phyloP scores from a whole-genome alignment of 2,888 invertebrate species.

The Charanyca ferruginea region DNA sequence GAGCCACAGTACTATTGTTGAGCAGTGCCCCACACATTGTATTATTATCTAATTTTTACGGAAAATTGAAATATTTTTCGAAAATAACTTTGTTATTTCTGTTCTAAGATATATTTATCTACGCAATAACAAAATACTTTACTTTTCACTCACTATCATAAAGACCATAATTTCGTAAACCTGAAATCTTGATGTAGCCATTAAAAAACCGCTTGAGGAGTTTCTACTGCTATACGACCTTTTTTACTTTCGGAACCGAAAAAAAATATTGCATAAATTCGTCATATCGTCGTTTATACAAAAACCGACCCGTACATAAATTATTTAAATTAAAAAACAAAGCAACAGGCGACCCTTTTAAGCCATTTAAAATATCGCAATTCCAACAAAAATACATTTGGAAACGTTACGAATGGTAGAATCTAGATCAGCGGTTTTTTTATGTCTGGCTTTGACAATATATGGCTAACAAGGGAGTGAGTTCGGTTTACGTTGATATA shows the following conservation, averaged over 20 bases:
- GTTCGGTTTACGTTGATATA: slow-evolving; percentile 29
- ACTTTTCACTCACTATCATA: slow-evolving; percentile 11
- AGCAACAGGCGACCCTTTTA: slow-evolving; percentile 48
- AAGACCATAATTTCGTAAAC: slow-evolving; percentile 25
- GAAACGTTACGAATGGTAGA: slow-evolving; percentile 37
- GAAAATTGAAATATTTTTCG: slow-evolving; percentile 14
- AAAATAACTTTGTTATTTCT: slow-evolving; percentile 28
- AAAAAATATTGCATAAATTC: slow-evolving; percentile 38
- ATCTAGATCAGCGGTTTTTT: slow-evolving; percentile 42
- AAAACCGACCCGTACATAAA: slow-evolving; percentile 37
- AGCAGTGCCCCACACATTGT: slow-evolving; percentile 11
- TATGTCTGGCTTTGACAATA: slow-evolving; percentile 38
- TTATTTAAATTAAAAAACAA: slow-evolving; percentile 47
- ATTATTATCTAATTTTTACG: slow-evolving; percentile 25
- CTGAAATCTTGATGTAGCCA: not conserved
- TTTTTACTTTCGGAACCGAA: slow-evolving; percentile 5
- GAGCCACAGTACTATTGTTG: not conserved
- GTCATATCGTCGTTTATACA: slow-evolving; percentile 37
- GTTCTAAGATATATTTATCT: slow-evolving; percentile 10
- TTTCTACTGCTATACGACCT: slow-evolving; percentile 16
- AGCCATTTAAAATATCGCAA: slow-evolving; percentile 34
- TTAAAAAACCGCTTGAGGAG: slow-evolving; percentile 7
- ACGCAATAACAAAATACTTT: slow-evolving; percentile 12
- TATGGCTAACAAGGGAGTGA: slow-evolving; percentile 26
- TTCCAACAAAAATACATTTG: slow-evolving; percentile 48